A percentile compares a stretch with the other conserved stretches of the same genome.
Evolutionary conservation across 2,113 vertebrate species (phyloP).

Genomic region (Mesoclemmys tuberculata): DNA sequence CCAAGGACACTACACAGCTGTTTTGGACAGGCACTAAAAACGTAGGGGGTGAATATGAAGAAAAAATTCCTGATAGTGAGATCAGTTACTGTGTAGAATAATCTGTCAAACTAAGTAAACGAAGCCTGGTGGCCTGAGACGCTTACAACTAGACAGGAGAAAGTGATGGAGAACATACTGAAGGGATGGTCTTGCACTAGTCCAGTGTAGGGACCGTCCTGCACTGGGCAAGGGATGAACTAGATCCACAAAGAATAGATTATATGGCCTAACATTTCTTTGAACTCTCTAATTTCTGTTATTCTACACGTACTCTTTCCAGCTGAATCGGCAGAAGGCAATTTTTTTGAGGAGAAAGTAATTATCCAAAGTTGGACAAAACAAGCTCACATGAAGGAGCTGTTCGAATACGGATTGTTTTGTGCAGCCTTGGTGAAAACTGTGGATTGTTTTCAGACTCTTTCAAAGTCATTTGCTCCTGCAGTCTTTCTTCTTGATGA

Average conservation of each 20-base stretch:
- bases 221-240: not conserved
- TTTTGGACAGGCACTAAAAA: not conserved
- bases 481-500: constrained; percentile 15
- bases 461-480: constrained; percentile 32
- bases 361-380: constrained; percentile 51
- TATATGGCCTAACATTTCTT: constrained; percentile 41
- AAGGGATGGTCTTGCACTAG: not conserved
- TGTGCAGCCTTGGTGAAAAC: constrained; percentile 35
- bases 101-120: not conserved
- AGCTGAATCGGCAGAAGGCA: not conserved
- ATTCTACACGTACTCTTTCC: constrained; percentile 38
- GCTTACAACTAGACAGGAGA: not conserved
- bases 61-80: not conserved
- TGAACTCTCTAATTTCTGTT: constrained; percentile 18
- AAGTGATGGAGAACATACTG: not conserved
- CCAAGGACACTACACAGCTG: not conserved
- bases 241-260: not conserved
- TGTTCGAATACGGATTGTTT: constrained; percentile 54
- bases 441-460: constrained; percentile 37
- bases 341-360: constrained; percentile 55
- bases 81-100: not conserved
- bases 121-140: not conserved
- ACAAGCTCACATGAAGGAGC: constrained; percentile 28
- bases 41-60: not conserved
- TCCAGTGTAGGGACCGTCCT: not conserved